phyloP scores from a whole-genome alignment of 1,140 invertebrate genomes.

The Drosophila seguyi region DNA sequence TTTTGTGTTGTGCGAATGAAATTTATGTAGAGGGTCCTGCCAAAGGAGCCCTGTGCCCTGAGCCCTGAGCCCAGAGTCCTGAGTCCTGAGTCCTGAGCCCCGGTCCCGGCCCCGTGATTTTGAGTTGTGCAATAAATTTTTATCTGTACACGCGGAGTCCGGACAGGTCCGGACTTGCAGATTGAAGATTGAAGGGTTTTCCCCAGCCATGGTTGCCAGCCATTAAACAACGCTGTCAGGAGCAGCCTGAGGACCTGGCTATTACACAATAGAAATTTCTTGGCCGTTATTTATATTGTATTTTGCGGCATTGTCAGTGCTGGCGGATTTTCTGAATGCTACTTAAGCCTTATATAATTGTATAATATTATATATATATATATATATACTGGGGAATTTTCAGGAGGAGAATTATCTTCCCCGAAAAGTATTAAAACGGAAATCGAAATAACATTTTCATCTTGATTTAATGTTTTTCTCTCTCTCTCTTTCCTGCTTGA shows the following conservation, averaged over 20 bases:
- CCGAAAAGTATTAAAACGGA: not conserved
- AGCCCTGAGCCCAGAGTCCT: not conserved
- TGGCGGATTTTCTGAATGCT: not conserved
- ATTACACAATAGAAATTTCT: constrained; percentile 74
- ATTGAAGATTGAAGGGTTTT: constrained; percentile 32
- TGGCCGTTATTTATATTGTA: constrained; percentile 26
- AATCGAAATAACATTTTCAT: not conserved
- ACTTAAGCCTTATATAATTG: not conserved
- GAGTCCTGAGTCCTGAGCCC: constrained; percentile 1
- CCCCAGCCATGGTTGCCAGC: constrained; percentile 21
- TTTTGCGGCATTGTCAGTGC: constrained; percentile 9
- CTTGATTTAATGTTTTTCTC: no score
- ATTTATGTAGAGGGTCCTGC: constrained; percentile 46
- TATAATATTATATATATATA: not conserved
- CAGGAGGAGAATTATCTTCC: not conserved
- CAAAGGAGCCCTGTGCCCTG: constrained; percentile 22
- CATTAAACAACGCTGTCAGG: constrained; percentile 81
- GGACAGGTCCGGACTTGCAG: constrained; percentile 29
- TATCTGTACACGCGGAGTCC: constrained; percentile 76
- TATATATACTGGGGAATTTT: not conserved
- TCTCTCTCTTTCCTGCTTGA: no score
- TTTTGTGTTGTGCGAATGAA: constrained; percentile 55
- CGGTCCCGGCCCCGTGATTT: constrained; percentile 62
- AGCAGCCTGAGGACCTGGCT: constrained; percentile 53
- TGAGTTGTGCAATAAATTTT: constrained; percentile 84